phyloP scores from a whole-genome alignment of 2,113 vertebrate species.

The Percina caprodes region DNA sequence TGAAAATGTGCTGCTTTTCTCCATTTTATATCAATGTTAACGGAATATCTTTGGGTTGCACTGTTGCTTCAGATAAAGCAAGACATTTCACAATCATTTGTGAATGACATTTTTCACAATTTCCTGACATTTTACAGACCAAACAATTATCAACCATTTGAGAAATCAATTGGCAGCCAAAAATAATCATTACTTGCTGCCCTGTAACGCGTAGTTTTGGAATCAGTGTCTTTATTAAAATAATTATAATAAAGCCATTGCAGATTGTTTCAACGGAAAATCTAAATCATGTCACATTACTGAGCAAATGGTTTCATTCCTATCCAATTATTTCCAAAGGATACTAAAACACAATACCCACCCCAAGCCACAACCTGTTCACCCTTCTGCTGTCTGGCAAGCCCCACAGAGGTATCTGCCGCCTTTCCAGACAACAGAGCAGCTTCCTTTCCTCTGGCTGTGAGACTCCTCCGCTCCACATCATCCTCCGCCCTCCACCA shows the following conservation, averaged over 20 bases:
- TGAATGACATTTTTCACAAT: background rate
- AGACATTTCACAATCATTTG: background rate
- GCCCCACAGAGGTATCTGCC: background rate
- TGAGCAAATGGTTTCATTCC: background rate
- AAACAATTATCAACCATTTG: background rate
- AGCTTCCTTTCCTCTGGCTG: background rate
- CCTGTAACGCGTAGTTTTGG: background rate
- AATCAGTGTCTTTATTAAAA: background rate
- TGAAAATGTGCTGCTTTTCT: background rate
- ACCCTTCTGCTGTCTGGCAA: slow-evolving; percentile 1
- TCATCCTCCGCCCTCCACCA: background rate
- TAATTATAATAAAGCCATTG: background rate
- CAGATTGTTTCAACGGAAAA: background rate
- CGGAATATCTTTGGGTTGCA: background rate
- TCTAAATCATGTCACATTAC: background rate
- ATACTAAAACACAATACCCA: too few species aligned
- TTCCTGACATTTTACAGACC: background rate
- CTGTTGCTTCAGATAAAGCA: background rate
- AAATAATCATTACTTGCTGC: background rate
- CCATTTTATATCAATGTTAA: background rate
- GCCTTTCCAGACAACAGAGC: background rate
- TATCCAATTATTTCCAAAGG: background rate
- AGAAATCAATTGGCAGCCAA: background rate
- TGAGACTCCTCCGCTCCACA: slow-evolving; percentile 2
- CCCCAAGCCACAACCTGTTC: background rate